These are phyloP conservation scores for Actinia equina DNA, from an alignment of 64 coral and sea anemone genomes.

Conservation along the genomic window DNA sequence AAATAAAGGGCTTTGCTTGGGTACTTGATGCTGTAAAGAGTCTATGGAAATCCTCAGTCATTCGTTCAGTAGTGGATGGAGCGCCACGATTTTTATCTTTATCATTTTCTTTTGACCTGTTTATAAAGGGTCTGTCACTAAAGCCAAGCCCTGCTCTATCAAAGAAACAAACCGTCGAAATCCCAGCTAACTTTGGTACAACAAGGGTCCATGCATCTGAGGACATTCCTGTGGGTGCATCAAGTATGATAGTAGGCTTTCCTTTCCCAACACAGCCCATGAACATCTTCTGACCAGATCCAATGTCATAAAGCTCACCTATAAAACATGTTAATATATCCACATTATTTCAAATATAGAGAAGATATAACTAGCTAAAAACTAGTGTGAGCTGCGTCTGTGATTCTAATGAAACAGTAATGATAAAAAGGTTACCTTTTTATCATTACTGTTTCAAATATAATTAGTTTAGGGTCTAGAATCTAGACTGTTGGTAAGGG, in stretches of 20 bases:
- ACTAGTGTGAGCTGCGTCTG: no score
- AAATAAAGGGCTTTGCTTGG: constrained; percentile 67
- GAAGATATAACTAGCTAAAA: no score
- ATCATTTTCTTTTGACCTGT: constrained; percentile 33
- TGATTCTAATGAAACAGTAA: no score
- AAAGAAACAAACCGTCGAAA: constrained; percentile 83
- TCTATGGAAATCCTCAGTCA: constrained; percentile 87
- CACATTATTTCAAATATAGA: no score
- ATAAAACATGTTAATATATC: background rate
- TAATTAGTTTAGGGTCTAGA: no score
- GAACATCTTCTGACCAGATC: constrained; percentile 84
- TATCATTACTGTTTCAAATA: no score
- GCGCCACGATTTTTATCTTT: constrained; percentile 46
- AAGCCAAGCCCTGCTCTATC: constrained; percentile 93
- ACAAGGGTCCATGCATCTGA: constrained; percentile 82
- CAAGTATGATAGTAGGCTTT: constrained; percentile 70
- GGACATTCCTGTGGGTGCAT: constrained; percentile 83
- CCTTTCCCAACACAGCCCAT: constrained; percentile 84
- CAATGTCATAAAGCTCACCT: constrained; percentile 85
- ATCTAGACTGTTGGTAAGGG: no score
- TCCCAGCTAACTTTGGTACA: constrained; percentile 60
- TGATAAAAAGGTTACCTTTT: no score
- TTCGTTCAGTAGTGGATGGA: constrained; percentile 82
- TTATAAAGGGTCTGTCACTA: constrained; percentile 75
- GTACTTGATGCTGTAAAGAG: constrained; percentile 65